These are phyloP conservation scores for Adelphocoris suturalis DNA, from an alignment of 2,888 invertebrate species.

Conservation along the genomic window DNA sequence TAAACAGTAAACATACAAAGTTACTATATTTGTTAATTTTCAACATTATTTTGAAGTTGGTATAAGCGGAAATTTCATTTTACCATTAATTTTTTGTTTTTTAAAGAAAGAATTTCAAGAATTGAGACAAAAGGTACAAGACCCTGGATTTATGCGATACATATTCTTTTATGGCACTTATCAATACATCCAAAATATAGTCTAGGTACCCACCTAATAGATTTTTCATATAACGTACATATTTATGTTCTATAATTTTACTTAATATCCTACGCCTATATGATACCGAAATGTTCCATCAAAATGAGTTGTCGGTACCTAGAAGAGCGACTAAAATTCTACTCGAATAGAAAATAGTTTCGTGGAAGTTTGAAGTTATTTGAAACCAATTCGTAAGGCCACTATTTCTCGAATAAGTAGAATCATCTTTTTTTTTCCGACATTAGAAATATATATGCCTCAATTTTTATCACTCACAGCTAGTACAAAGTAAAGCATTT, in stretches of 20 bases:
- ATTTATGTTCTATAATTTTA: slow-evolving; percentile 4
- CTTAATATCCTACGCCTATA: background rate
- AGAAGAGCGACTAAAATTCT: slow-evolving; percentile 56
- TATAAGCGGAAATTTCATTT: slow-evolving; percentile 35
- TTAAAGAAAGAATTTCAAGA: background rate
- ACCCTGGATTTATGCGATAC: slow-evolving; percentile 20
- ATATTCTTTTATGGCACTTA: slow-evolving; percentile 41
- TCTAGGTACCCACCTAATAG: slow-evolving; percentile 28
- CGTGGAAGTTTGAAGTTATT: slow-evolving; percentile 58
- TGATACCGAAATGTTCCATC: slow-evolving; percentile 8
- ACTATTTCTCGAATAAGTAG: slow-evolving; percentile 58
- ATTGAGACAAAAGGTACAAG: background rate
- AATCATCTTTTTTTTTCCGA: slow-evolving; percentile 10
- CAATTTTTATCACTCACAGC: slow-evolving; percentile 33
- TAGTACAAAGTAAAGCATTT: slow-evolving; percentile 54
- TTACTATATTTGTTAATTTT: background rate
- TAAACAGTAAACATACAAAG: slow-evolving; percentile 45
- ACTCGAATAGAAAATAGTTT: slow-evolving; percentile 56
- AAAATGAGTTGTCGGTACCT: slow-evolving; percentile 36
- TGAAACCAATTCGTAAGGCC: slow-evolving; percentile 62
- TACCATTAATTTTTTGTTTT: background rate
- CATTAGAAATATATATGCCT: slow-evolving; percentile 57
- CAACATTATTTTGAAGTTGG: slow-evolving; percentile 27
- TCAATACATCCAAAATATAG: slow-evolving; percentile 16
- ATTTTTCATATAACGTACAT: background rate